Evolutionary conservation across 2,888 invertebrate species (phyloP).

Genomic region (Drosophila kanekoi): DNA sequence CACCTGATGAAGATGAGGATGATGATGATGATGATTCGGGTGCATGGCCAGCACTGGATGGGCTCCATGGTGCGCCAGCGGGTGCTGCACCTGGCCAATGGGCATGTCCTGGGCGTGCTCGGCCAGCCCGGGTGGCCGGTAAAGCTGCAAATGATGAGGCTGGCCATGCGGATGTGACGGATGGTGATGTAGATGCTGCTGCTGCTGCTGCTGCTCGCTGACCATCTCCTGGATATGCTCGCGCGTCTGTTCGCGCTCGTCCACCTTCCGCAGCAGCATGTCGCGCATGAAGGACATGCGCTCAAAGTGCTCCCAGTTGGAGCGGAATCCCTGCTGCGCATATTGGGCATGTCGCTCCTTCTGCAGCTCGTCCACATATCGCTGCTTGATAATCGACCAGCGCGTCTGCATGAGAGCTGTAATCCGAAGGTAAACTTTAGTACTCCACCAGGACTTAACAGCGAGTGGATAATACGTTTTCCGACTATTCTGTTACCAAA

Average conservation of each 20-base stretch:
- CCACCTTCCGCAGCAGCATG: constrained; percentile 79
- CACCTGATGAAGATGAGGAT: constrained; percentile 32
- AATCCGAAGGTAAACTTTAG: neutral
- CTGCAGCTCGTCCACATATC: constrained; percentile 82
- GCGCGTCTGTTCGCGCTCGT: constrained; percentile 82
- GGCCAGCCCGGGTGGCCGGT: constrained; percentile 62
- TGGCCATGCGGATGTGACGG: constrained; percentile 36
- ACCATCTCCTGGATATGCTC: constrained; percentile 83
- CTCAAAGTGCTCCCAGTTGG: constrained; percentile 83
- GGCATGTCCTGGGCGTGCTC: constrained; percentile 76
- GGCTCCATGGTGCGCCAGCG: constrained; percentile 54
- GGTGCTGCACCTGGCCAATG: constrained; percentile 74
- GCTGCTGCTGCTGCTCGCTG: constrained; percentile 81
- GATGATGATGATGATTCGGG: constrained; percentile 29
- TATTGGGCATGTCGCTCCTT: constrained; percentile 82
- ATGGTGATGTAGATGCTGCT: constrained; percentile 69
- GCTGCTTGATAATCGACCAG: constrained; percentile 83
- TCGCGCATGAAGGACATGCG: constrained; percentile 83
- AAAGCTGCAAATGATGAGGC: constrained; percentile 60
- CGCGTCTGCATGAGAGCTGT: constrained; percentile 82
- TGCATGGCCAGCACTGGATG: constrained; percentile 62
- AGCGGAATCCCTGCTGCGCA: constrained; percentile 76
- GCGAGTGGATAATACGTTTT: no score
- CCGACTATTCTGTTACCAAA: neutral
- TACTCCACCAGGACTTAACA: no score